Evolutionary conservation across 2,797 vertebrate genomes (phyloP).

Genomic region (Tokudaia tokunoshimensis): DNA sequence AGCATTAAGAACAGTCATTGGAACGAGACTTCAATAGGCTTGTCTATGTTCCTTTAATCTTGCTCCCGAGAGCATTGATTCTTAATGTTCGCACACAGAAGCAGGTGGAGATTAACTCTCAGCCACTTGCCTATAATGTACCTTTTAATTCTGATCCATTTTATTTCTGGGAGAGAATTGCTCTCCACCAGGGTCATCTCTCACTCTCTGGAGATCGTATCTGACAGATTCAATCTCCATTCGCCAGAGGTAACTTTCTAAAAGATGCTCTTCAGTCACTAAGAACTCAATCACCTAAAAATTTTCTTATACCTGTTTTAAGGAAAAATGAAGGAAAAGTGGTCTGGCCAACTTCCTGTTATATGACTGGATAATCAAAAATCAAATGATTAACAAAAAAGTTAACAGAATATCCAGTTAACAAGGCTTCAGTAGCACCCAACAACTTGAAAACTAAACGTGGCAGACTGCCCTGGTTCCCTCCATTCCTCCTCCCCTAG

Average conservation of each 20-base stretch:
- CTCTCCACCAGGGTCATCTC: background rate
- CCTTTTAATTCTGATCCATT: slow-evolving; percentile 20
- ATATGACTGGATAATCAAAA: background rate
- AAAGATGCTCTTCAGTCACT: background rate
- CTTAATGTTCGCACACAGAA: background rate
- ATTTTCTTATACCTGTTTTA: background rate
- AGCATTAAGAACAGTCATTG: background rate
- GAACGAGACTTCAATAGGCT: background rate
- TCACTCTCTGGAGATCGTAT: background rate
- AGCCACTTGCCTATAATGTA: background rate
- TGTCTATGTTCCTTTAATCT: background rate
- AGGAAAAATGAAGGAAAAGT: background rate
- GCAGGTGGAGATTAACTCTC: background rate
- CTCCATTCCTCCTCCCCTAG: background rate
- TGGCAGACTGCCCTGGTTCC: background rate
- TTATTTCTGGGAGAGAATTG: background rate
- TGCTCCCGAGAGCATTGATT: slow-evolving; percentile 15
- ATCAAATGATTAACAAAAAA: background rate
- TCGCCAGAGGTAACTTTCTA: background rate
- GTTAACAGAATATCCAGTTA: background rate
- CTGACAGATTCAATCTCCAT: background rate
- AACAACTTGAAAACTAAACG: background rate
- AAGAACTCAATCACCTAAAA: background rate
- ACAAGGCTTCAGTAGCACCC: background rate
- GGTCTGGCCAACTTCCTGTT: background rate